Evolutionary conservation across 2,113 vertebrate species (phyloP).

Genomic region (western clawed frog (Xenopus tropicalis)): UCB_Xtro_10.0 CM004447.2:135753501-135754000

Average conservation of each 20-base stretch:
- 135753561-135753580: slow-evolving; percentile 40
- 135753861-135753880: too few relatives aligned
- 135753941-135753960: slow-evolving; percentile 79
- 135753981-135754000: slow-evolving; percentile 75
- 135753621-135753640: slow-evolving; percentile 42
- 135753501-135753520: slow-evolving; percentile 44
- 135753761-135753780: slow-evolving; percentile 11
- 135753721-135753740: slow-evolving; percentile 42
- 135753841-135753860: too few relatives aligned
- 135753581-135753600: slow-evolving; percentile 49
- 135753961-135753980: slow-evolving; percentile 77
- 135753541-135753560: slow-evolving; percentile 53
- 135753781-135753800: neutral
- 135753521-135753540: slow-evolving; percentile 62
- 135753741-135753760: slow-evolving; percentile 37
- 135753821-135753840: too few relatives aligned
- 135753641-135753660: slow-evolving; percentile 52
- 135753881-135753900: too few relatives aligned
- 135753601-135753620: slow-evolving; percentile 33
- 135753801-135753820: too few relatives aligned
- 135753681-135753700: slow-evolving; percentile 46
- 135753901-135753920: too few relatives aligned
- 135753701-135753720: slow-evolving; percentile 49
- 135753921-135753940: slow-evolving; percentile 71
- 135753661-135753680: slow-evolving; percentile 47